phyloP scores from a whole-genome alignment of 1,140 invertebrate species.

The Oryctes rhinoceros region DNA sequence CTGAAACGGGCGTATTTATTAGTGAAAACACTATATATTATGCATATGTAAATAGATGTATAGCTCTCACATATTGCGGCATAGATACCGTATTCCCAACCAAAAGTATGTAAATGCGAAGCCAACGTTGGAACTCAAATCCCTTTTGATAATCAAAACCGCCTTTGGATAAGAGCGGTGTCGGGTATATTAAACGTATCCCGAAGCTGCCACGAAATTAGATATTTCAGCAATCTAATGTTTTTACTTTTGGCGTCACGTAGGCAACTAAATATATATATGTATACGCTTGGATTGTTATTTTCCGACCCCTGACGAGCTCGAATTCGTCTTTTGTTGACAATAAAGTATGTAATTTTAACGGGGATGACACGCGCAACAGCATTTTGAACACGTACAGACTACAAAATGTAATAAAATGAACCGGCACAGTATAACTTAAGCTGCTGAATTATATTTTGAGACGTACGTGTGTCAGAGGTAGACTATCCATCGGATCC shows the following conservation, averaged over 20 bases:
- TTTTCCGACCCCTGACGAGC: not conserved
- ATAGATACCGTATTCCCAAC: not conserved
- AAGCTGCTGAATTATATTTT: too few relatives aligned
- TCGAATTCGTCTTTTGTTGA: not conserved
- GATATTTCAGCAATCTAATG: not conserved
- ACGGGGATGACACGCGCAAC: not conserved
- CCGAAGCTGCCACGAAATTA: not conserved
- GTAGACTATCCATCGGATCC: too few relatives aligned
- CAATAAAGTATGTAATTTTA: not conserved
- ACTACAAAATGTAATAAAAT: not conserved
- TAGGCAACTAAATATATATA: not conserved
- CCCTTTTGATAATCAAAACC: conserved; percentile 21
- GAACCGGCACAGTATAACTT: too few relatives aligned
- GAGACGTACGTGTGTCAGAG: too few relatives aligned
- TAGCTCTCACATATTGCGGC: not conserved
- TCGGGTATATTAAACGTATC: conserved; percentile 7
- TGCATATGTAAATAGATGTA: too few relatives aligned
- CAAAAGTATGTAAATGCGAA: conserved; percentile 1
- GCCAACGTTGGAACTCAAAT: not conserved
- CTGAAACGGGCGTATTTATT: too few relatives aligned
- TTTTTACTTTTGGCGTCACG: not conserved
- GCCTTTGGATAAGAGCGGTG: not conserved
- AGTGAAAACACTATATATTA: too few relatives aligned
- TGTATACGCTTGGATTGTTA: not conserved
- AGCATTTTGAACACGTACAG: not conserved